Conservation (phyloP, 2,888 invertebrate genomes). For the Dione vanillae region DNA sequence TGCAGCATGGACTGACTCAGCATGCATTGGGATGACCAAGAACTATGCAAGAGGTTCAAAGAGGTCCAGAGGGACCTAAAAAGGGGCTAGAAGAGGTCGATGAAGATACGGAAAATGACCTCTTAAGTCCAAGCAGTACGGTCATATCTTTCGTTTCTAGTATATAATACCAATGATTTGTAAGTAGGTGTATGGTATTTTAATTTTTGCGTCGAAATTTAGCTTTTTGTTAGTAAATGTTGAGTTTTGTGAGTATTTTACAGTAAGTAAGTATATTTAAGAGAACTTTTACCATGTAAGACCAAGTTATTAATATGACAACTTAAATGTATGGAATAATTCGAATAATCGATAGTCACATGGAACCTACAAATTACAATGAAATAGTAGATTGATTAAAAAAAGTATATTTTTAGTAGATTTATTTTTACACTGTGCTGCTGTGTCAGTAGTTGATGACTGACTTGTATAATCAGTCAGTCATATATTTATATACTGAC, state of each 20-base stretch:
- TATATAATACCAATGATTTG: slow-evolving; percentile 11
- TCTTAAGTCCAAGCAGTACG: slow-evolving; percentile 57
- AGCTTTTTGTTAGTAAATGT: neutral
- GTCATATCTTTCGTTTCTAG: slow-evolving; percentile 6
- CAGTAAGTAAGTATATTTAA: too few relatives aligned
- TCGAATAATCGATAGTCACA: neutral
- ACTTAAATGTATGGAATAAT: neutral
- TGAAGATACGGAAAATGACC: slow-evolving; percentile 21
- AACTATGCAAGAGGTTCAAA: neutral
- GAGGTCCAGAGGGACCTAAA: neutral
- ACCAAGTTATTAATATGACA: neutral
- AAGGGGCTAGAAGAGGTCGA: neutral
- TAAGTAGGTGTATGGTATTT: neutral
- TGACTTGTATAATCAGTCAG: too few relatives aligned
- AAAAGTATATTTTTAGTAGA: too few relatives aligned
- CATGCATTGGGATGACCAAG: slow-evolving; percentile 71
- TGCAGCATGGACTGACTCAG: slow-evolving; percentile 56
- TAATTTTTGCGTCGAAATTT: neutral
- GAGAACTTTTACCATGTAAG: neutral
- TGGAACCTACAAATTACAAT: neutral
- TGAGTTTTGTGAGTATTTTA: neutral
- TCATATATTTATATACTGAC: too few relatives aligned
- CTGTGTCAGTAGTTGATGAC: too few relatives aligned
- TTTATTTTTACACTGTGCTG: too few relatives aligned
- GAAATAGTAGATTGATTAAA: too few relatives aligned